These are phyloP conservation scores for Choloepus didactylus DNA, from an alignment of 2,797 vertebrate species.

Conservation along the genomic window DNA sequence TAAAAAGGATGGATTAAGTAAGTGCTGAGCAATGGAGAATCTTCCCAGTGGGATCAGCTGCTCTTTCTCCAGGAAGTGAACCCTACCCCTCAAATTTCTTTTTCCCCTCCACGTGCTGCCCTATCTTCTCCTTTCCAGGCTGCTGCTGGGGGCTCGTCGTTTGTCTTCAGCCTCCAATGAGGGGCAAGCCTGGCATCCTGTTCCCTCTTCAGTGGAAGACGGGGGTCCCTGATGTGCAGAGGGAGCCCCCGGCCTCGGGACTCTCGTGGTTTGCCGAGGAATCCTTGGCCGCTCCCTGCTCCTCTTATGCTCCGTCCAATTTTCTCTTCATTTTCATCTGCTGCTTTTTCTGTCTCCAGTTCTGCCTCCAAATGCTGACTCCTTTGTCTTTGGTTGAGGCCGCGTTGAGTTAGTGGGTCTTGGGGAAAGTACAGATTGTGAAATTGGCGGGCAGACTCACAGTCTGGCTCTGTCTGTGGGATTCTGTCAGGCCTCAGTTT, in stretches of 20 bases:
- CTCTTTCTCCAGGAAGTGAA: neutral
- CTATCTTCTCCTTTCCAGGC: neutral
- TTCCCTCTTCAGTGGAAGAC: neutral
- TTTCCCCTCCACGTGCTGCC: neutral
- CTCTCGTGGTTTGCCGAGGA: neutral
- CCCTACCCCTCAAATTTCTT: neutral
- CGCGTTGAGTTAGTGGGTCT: rapidly evolving
- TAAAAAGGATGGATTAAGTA: neutral
- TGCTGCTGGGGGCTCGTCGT: neutral
- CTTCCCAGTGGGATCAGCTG: neutral
- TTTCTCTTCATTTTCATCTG: neutral
- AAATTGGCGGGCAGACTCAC: neutral
- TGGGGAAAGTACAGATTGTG: neutral
- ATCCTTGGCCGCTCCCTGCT: neutral
- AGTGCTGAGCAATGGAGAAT: neutral
- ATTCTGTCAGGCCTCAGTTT: neutral
- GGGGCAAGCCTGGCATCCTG: neutral
- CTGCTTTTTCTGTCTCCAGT: neutral
- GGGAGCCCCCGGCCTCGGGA: neutral
- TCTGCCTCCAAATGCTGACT: neutral
- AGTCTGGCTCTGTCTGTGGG: neutral
- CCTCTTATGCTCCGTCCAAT: neutral
- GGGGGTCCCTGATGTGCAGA: neutral
- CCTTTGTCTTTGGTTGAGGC: neutral
- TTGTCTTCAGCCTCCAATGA: neutral